Conservation (phyloP, 2,113 vertebrate species). For the Caracal caracal region DNA sequence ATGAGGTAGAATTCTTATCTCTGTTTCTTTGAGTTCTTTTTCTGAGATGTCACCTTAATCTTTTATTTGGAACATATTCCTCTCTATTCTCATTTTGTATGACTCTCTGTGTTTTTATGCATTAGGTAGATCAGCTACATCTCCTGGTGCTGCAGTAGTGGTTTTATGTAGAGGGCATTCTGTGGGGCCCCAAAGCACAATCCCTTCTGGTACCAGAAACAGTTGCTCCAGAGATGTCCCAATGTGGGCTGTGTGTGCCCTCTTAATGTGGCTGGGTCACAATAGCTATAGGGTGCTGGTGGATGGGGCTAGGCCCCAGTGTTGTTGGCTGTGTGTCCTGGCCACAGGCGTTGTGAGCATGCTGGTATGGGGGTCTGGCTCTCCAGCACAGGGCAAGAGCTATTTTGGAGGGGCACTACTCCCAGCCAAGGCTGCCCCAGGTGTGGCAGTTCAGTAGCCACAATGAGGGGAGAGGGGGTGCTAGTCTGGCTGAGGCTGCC, state of each 20-base stretch:
- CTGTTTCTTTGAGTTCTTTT: background rate
- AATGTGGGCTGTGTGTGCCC: background rate
- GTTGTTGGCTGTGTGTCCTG: background rate
- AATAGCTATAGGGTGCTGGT: background rate
- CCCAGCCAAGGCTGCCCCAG: background rate
- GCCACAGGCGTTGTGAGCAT: background rate
- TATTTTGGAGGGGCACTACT: background rate
- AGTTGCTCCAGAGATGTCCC: background rate
- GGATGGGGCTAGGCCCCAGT: background rate
- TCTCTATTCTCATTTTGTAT: background rate
- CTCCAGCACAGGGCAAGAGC: background rate
- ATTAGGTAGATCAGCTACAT: background rate
- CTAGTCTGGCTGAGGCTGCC: background rate
- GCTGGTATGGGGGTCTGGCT: background rate
- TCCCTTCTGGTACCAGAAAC: background rate
- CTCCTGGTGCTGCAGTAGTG: background rate
- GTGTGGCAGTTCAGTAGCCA: background rate
- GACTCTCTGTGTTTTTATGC: background rate
- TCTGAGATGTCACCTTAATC: background rate
- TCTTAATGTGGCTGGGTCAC: background rate
- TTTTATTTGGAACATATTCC: background rate
- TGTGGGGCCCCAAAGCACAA: background rate
- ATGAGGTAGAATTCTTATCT: background rate
- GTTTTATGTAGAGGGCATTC: background rate
- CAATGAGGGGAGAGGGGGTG: background rate